Evolutionary conservation across 2,888 invertebrate species (phyloP).

Genomic region (Aethes cnicana): DNA sequence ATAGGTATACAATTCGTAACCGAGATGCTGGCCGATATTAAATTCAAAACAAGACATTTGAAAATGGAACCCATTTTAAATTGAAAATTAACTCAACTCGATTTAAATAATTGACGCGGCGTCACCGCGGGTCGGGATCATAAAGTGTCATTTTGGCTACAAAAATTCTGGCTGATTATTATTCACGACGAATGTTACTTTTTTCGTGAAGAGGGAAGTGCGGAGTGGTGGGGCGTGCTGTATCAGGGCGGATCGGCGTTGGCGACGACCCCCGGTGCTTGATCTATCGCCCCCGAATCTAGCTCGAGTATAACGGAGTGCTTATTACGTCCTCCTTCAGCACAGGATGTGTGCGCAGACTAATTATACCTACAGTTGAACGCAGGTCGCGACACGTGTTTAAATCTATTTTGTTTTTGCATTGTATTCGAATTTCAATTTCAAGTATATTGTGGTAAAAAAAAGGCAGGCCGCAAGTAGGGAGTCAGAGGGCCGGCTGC

Average conservation of each 20-base stretch:
- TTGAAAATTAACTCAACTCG: slow-evolving; percentile 19
- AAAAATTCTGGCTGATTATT: slow-evolving; percentile 29
- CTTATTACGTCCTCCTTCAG: slow-evolving; percentile 35
- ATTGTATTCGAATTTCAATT: too few relatives aligned
- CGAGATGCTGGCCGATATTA: slow-evolving; percentile 11
- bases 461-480: too few relatives aligned
- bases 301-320: slow-evolving; percentile 42
- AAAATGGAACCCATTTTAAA: slow-evolving; percentile 21
- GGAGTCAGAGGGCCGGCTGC: too few relatives aligned
- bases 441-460: too few relatives aligned
- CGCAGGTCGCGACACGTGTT: not conserved
- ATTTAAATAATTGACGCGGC: slow-evolving; percentile 23
- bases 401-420: too few relatives aligned
- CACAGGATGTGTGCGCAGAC: slow-evolving; percentile 7
- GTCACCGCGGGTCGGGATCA: slow-evolving; percentile 3
- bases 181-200: slow-evolving; percentile 30
- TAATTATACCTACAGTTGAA: not conserved
- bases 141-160: slow-evolving; percentile 23
- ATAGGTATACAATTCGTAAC: too few relatives aligned
- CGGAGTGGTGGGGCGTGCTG: slow-evolving; percentile 39
- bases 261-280: slow-evolving; percentile 18
- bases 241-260: slow-evolving; percentile 42
- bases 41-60: slow-evolving; percentile 10
- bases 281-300: slow-evolving; percentile 44
- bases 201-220: slow-evolving; percentile 30